Percentiles rank a stretch among this genome's conserved stretches.
Evolutionary conservation across 2,888 invertebrate genomes (phyloP).

Genomic region (Tenthredo distinguenda): DNA sequence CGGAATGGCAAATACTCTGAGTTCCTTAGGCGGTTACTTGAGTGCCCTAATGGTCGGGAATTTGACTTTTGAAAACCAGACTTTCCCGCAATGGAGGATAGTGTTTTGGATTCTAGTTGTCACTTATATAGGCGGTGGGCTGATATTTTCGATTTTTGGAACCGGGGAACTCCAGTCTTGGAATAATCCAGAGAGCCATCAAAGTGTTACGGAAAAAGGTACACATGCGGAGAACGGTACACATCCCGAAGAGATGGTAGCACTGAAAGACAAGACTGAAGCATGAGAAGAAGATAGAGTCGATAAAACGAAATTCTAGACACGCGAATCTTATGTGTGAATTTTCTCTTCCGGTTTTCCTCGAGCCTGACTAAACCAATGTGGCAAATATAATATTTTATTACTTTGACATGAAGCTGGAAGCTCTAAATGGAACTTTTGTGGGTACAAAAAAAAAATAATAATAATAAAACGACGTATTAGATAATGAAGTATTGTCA

Average conservation of each 20-base stretch:
- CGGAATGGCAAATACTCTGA: conserved; percentile 92
- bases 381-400: background rate
- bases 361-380: conserved; percentile 1
- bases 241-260: conserved; percentile 75
- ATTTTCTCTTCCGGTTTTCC: conserved; percentile 4
- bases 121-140: conserved; percentile 85
- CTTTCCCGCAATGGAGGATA: conserved; percentile 88
- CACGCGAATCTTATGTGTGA: background rate
- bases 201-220: conserved; percentile 35
- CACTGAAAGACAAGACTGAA: conserved; percentile 74
- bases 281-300: conserved; percentile 69
- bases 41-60: conserved; percentile 91
- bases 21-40: conserved; percentile 90
- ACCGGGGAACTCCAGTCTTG: conserved; percentile 83
- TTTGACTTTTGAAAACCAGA: conserved; percentile 87
- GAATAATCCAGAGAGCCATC: conserved; percentile 72
- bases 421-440: background rate
- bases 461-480: background rate
- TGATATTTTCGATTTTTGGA: conserved; percentile 83
- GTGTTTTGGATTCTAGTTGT: conserved; percentile 90
- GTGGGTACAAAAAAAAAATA: background rate
- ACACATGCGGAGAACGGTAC: conserved; percentile 59
- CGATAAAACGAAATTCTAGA: background rate
- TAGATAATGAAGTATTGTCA: background rate
- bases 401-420: background rate